Conservation (phyloP, 2,113 vertebrate species). For the Microtus oregoni region DNA sequence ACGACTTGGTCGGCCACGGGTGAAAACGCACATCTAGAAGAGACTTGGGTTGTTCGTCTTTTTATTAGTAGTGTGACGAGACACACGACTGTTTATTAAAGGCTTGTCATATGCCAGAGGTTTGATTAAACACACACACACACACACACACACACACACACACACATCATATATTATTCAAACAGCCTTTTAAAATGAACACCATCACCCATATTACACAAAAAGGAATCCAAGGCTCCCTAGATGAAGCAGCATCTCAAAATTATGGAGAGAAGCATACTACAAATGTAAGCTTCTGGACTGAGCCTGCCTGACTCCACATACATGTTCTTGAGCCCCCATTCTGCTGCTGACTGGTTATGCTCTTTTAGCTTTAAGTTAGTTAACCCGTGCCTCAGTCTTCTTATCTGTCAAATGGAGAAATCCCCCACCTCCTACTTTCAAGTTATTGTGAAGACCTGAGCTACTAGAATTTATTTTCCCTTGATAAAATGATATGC, state of each 20-base stretch:
- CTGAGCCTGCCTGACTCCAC: not conserved
- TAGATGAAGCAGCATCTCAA: not conserved
- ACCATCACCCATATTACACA: not conserved
- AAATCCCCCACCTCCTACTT: not conserved
- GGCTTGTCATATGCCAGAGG: not conserved
- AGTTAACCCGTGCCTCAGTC: not conserved
- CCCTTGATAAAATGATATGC: not conserved
- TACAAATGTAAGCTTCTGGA: not conserved
- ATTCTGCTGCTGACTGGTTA: not conserved
- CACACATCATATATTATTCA: not conserved
- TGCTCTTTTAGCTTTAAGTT: not conserved
- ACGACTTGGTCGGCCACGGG: not conserved
- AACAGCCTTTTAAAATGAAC: not conserved
- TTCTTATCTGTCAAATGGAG: constrained; percentile 1
- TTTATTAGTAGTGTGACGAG: not conserved
- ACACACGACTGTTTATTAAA: constrained; percentile 33
- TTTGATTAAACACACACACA: constrained; percentile 10
- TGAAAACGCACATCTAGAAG: not conserved
- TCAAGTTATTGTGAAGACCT: not conserved
- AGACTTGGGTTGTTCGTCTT: not conserved
- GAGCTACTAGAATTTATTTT: not conserved
- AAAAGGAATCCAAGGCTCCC: not conserved
- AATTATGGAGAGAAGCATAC: not conserved
- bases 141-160: not conserved
- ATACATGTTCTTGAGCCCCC: not conserved